Evolutionary conservation across 2,888 invertebrate species (phyloP), one percentile per base, ranked within the genome.

Genomic region (Macroteleia sp.): DNA sequence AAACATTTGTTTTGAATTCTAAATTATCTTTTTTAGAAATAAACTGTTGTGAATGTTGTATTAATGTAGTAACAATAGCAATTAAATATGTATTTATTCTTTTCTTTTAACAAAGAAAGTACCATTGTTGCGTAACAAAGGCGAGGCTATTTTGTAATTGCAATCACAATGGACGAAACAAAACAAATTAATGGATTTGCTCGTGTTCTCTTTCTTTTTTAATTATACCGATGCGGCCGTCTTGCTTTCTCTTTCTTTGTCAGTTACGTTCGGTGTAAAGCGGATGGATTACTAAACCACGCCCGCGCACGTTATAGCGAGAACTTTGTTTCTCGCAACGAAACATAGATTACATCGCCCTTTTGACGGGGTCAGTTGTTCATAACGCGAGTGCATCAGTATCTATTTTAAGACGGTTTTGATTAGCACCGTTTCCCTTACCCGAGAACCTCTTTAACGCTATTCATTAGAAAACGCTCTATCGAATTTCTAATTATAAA

Each of bases 211-310:
- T 34, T 20, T 56, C 57, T 64, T 48, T 17, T 6, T 25, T 25
- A 36, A 9, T 1, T 16, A 8, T 14, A 39, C 41, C 46, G 34
- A 22, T 57, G 42, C 30, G 44, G 59, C 57, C 25, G 44, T 73
- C 73, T 70, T 67, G 64, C 67, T 80, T 75, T 76, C 75, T 79
- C 67, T 64, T 66, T 64, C 64, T 64, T 69, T 22, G 62, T 62
- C 28, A 56, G 44, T 30, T 56, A 42, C 22, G 39, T 16, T 67
- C 57, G 50, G 32, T 75, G 66, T 71, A 75, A 79, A 75, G 79
- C 66, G 67, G 79, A 79, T 75, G 71, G 70, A 79, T 79, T 79
- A 79, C 79, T 73, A 79, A 67, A 76, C 71, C 70, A 66, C 73
- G 56, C 73, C 76, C 52, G 57, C 66, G 66, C 70, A 44, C 77